Conservation (phyloP, 2,888 invertebrate species). For the Lasioglossum figueresi region DNA sequence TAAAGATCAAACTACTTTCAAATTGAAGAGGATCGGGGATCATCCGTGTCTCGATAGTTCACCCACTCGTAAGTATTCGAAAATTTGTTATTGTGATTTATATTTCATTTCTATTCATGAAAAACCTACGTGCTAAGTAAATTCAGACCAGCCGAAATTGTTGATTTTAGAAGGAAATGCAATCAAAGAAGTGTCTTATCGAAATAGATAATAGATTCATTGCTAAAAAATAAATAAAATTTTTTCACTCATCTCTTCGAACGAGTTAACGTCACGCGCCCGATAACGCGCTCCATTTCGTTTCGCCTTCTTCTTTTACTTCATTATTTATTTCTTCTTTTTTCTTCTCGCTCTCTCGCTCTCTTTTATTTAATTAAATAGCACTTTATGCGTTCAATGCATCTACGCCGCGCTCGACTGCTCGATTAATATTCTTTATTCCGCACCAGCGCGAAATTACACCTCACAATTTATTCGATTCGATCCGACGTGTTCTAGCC, state of each 20-base stretch:
- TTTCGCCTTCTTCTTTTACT: constrained; percentile 34
- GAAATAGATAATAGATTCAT: constrained; percentile 77
- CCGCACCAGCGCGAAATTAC: constrained; percentile 69
- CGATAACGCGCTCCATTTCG: constrained; percentile 52
- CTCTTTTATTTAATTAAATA: constrained; percentile 71
- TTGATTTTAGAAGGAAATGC: constrained; percentile 73
- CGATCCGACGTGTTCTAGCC: constrained; percentile 45
- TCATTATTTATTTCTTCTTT: constrained; percentile 29
- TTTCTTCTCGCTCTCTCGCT: constrained; percentile 3
- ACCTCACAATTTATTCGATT: constrained; percentile 45
- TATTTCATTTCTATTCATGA: constrained; percentile 67
- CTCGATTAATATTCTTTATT: constrained; percentile 42
- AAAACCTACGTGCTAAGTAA: constrained; percentile 79
- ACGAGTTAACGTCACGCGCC: constrained; percentile 39
- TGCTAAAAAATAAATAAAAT: constrained; percentile 81
- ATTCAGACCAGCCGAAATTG: constrained; percentile 83
- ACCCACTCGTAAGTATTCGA: constrained; percentile 61
- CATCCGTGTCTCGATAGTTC: constrained; percentile 55
- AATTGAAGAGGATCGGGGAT: constrained; percentile 61
- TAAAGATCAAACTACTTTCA: constrained; percentile 50
- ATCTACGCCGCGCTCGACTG: constrained; percentile 53
- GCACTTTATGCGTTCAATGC: constrained; percentile 72
- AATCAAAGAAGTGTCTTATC: constrained; percentile 73
- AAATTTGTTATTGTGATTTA: constrained; percentile 68
- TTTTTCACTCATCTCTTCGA: constrained; percentile 66